These are phyloP conservation scores for Choreutis nemorana DNA, from an alignment of 2,888 invertebrate species.

Conservation along the genomic window DNA sequence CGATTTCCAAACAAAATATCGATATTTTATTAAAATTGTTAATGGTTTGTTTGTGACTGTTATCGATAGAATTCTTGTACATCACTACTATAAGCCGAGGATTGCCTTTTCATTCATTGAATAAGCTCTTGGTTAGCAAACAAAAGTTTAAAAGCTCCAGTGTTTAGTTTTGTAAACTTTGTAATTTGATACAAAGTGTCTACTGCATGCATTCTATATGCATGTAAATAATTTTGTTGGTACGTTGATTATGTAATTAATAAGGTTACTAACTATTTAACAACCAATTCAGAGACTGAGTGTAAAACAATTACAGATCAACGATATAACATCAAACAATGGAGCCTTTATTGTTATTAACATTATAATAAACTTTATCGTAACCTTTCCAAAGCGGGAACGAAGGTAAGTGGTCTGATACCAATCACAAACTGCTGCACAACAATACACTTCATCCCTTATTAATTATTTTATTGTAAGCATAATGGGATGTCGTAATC, in stretches of 20 bases:
- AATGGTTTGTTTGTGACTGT: too few relatives aligned
- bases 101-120: slow-evolving; percentile 21
- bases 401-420: slow-evolving; percentile 50
- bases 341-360: slow-evolving; percentile 24
- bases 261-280: too few relatives aligned
- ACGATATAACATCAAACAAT: slow-evolving; percentile 33
- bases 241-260: too few relatives aligned
- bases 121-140: slow-evolving; percentile 17
- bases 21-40: too few relatives aligned
- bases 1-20: too few relatives aligned
- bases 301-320: too few relatives aligned
- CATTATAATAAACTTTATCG: slow-evolving; percentile 41
- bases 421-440: slow-evolving; percentile 49
- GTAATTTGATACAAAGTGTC: too few relatives aligned
- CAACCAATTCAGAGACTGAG: too few relatives aligned
- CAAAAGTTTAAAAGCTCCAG: slow-evolving; percentile 13
- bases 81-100: slow-evolving; percentile 20
- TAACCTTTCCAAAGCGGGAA: slow-evolving; percentile 44
- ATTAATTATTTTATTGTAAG: slow-evolving; percentile 67
- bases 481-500: slow-evolving; percentile 66
- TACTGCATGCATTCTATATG: too few relatives aligned
- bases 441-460: slow-evolving; percentile 64
- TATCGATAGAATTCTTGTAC: slow-evolving; percentile 18
- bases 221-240: too few relatives aligned
- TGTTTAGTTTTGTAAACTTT: too few relatives aligned